phyloP scores from a whole-genome alignment of 2,113 vertebrate genomes.

The Atlantisia rogersi region DNA sequence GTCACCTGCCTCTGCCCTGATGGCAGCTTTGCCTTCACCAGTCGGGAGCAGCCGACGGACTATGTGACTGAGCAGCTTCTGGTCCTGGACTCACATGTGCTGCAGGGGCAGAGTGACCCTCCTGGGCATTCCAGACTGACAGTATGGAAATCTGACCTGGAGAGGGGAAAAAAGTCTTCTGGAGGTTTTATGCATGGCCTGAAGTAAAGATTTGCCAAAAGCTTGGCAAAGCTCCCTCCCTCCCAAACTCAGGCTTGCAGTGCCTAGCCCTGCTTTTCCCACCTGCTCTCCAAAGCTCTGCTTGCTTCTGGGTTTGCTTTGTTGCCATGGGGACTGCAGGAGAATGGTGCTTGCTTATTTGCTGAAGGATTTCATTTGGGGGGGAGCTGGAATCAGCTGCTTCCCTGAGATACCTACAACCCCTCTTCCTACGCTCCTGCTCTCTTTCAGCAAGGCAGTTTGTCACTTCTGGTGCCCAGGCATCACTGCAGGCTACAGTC shows the following conservation, averaged over 20 bases:
- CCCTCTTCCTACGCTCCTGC: neutral
- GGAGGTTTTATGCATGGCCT: neutral
- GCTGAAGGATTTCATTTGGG: constrained; percentile 2
- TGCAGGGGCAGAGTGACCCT: constrained; percentile 42
- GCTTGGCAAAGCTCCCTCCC: neutral
- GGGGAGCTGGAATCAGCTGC: neutral
- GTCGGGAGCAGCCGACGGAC: neutral
- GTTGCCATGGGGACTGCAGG: constrained; percentile 35
- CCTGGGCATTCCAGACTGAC: neutral
- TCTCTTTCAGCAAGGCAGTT: neutral
- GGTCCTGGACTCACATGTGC: neutral
- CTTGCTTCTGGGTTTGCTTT: neutral
- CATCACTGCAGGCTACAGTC: neutral
- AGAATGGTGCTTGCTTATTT: constrained; percentile 3
- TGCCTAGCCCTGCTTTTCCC: constrained; percentile 34
- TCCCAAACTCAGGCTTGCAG: neutral
- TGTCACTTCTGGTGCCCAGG: neutral
- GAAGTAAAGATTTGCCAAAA: constrained; percentile 4
- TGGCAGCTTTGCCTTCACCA: constrained; percentile 10
- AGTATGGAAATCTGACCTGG: neutral
- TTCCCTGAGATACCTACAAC: neutral
- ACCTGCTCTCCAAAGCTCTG: constrained; percentile 13
- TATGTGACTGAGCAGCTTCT: neutral
- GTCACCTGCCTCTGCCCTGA: neutral
- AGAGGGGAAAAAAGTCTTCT: neutral